Evolutionary conservation across 2,113 vertebrate genomes (phyloP), one percentile per base, ranked within the genome.

Genomic region (Lamprotornis superbus): DNA sequence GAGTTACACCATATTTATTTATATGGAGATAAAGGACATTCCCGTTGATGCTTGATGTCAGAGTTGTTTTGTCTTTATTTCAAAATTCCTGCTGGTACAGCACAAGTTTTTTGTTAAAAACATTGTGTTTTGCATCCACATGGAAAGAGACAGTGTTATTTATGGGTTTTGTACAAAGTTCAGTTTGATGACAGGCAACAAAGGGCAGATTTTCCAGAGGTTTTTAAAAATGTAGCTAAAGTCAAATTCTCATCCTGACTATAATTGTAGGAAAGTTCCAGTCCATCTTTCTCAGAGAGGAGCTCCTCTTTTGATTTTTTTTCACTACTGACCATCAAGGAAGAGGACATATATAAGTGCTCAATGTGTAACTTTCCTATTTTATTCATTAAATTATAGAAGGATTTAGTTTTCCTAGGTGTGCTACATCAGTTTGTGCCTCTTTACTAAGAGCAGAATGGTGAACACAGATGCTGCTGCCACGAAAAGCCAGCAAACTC

Each of bases 351-450:
- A 37, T 27, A 2, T 30, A 23, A 52, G 5, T 83, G 8, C 10
- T 44, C 20, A 60, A 4, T 21, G 4, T 56, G 15, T 64, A 61
- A 16, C 70, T 80, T 83, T 49, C n/a, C 25, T 65, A 3, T 74
- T 89, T 91, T 46, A 16, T 77, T 60, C 1, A 9, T 39, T 27
- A 65, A 52, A 5, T 63, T 63, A 20, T 11, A 69, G 42, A 74
- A 76, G 40, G 14, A 65, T 61, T 87, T 74, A 1, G 4, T 78
- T 83, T 83, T 57, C 37, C 7, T 11, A n/a, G 37, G 7, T 5
- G 2, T 82, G 9, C 15, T 59, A 6, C 5, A 15, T 59, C 2
- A 2, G 3, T 64, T 79, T 2, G 1, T 67, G 40, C 25, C 31
- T 75, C 59, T 75, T 73, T 64, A 16, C 11, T 12, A 22, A 75